phyloP scores from a whole-genome alignment of 2,888 invertebrate species.

The Aelia acuminata region DNA sequence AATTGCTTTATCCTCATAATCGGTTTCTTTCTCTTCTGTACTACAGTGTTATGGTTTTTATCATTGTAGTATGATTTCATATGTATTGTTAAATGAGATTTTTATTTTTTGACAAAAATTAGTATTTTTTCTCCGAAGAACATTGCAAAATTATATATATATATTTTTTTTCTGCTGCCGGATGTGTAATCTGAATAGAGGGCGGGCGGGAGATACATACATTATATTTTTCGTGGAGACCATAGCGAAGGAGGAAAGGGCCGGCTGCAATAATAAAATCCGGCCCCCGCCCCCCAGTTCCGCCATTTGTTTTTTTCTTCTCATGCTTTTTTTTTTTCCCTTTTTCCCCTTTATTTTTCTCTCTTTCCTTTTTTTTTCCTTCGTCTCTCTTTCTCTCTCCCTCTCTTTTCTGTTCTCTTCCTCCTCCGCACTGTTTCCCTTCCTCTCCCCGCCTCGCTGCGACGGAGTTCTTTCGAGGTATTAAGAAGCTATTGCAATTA shows the following conservation, averaged over 20 bases:
- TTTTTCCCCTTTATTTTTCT: background rate
- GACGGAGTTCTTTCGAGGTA: constrained; percentile 57
- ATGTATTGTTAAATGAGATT: no score
- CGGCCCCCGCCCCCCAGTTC: constrained; percentile 50
- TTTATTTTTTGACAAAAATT: no score
- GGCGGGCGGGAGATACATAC: background rate
- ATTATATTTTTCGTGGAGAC: constrained; percentile 46
- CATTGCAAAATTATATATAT: constrained; percentile 8
- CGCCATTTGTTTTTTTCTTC: constrained; percentile 58
- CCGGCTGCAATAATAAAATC: constrained; percentile 51
- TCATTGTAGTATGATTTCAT: no score
- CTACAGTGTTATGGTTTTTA: no score
- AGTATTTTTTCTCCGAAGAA: background rate
- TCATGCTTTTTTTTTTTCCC: background rate
- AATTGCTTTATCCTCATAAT: no score
- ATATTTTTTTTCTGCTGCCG: background rate
- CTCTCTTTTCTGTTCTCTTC: background rate
- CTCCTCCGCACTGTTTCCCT: background rate
- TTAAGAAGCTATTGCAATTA: constrained; percentile 59
- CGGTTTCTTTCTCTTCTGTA: no score
- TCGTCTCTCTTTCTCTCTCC: background rate
- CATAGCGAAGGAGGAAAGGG: constrained; percentile 42
- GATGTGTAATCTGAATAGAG: constrained; percentile 16
- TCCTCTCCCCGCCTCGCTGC: background rate
- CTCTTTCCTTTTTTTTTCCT: background rate